Evolutionary conservation across 2,113 vertebrate species (phyloP), one percentile per base, ranked within the genome.

Genomic region (Corvus hawaiiensis): DNA sequence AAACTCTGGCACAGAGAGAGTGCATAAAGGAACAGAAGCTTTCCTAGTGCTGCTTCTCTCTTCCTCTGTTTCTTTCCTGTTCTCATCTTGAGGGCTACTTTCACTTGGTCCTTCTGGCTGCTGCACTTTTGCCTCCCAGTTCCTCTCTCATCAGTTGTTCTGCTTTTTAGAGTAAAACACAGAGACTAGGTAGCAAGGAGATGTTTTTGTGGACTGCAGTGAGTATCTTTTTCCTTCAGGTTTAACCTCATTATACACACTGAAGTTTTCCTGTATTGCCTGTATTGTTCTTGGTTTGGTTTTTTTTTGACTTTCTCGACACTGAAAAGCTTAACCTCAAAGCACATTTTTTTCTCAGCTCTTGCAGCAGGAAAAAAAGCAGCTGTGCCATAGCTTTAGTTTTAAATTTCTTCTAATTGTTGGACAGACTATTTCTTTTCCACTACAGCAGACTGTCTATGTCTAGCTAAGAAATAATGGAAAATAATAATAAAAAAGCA

Each of bases 171-270:
- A 92, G 67, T 67, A 72, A 81, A 94, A 86, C 51, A 71, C 61
- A 84, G 26, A 81, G 39, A 79, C 21, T 28, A 79, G 59, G 52
- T 93, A 30, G 56, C n/a, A 72, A 82, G 68, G 11, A 74, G 51
- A 84, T 4, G 4, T 69, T 95, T 93, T 80, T 5, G 2, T 67
- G 73, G 51, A 69, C 48, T 72, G 84, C 52, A 82, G 54, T 41
- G 71, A 93, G 67, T 62, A 24, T 44, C 14, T 77, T 96, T 96
- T 84, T 95, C 87, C 59, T 63, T 56, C 59, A 87, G 81, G 51
- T 67, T 69, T 93, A 74, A 79, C 76, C 35, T 82, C 24, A 1
- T 71, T 69, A 33, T 64, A 68, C 28, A 80, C 27, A 52, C 16
- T 64, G 62, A 93, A 72, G 44, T 84, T 90, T 92, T 88, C 48